Percentiles rank a stretch among this genome's conserved stretches.
These are phyloP conservation scores for Chinchilla lanigera DNA, from an alignment of 2,113 vertebrate species.

Conservation along the genomic window DNA sequence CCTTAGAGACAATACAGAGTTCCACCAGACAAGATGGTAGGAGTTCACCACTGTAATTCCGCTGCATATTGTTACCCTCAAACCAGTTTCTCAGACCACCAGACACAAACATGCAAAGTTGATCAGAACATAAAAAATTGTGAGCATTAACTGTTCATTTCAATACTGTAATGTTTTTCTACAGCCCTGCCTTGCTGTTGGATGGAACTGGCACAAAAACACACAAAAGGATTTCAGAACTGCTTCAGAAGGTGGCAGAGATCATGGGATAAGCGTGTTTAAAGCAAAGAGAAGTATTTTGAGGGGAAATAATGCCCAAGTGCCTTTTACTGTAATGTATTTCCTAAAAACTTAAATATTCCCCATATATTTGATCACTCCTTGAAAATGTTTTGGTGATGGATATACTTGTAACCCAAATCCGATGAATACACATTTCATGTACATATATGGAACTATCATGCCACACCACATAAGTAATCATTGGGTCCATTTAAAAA, in stretches of 20 bases:
- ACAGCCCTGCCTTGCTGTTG: background rate
- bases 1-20: too few species aligned
- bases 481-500: background rate
- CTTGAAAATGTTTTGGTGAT: background rate
- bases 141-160: too few species aligned
- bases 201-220: background rate
- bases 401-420: background rate
- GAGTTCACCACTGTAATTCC: too few species aligned
- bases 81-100: too few species aligned
- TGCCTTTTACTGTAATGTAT: background rate
- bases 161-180: too few species aligned
- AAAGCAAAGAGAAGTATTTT: background rate
- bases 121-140: too few species aligned
- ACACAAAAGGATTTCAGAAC: background rate
- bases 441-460: background rate
- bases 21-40: too few species aligned
- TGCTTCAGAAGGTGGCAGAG: background rate
- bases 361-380: background rate
- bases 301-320: background rate
- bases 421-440: background rate
- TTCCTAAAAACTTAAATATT: background rate
- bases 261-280: background rate
- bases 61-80: too few species aligned
- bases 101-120: too few species aligned
- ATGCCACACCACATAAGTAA: accelerated